phyloP scores from a whole-genome alignment of 2,113 vertebrate genomes.

The Calidris pygmaea region DNA sequence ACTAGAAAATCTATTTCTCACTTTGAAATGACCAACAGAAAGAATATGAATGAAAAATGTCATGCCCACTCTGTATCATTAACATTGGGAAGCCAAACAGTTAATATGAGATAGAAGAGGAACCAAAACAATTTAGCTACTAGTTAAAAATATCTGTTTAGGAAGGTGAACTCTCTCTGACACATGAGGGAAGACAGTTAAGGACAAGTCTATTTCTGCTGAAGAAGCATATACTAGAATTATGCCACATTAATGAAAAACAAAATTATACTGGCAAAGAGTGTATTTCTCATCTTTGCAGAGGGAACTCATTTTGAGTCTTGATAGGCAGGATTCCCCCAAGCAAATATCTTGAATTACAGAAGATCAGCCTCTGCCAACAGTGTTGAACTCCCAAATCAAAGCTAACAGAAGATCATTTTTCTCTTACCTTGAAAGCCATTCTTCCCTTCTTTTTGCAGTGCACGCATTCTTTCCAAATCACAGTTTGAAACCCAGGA shows the following conservation, averaged over 20 bases:
- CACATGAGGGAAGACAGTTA: not conserved
- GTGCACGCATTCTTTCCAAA: not conserved
- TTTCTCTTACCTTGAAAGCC: not conserved
- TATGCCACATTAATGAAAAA: not conserved
- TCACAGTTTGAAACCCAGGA: not conserved
- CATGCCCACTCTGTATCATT: fast-evolving
- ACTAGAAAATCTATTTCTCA: not conserved
- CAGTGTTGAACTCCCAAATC: not conserved
- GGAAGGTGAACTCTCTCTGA: not conserved
- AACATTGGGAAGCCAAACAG: not conserved
- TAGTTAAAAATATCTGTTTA: not conserved
- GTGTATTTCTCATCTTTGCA: not conserved
- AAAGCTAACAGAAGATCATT: not conserved
- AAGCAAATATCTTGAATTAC: not conserved
- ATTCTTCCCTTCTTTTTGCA: not conserved
- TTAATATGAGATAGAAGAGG: not conserved
- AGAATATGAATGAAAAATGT: not conserved
- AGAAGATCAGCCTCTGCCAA: not conserved
- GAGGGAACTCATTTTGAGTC: not conserved
- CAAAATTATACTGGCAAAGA: not conserved
- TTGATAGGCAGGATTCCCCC: not conserved
- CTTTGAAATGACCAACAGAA: not conserved
- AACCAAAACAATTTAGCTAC: not conserved
- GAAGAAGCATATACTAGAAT: not conserved
- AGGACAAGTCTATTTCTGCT: not conserved